Evolutionary conservation across 2,888 invertebrate species (phyloP).

Genomic region (Oxytorus armatus): DNA sequence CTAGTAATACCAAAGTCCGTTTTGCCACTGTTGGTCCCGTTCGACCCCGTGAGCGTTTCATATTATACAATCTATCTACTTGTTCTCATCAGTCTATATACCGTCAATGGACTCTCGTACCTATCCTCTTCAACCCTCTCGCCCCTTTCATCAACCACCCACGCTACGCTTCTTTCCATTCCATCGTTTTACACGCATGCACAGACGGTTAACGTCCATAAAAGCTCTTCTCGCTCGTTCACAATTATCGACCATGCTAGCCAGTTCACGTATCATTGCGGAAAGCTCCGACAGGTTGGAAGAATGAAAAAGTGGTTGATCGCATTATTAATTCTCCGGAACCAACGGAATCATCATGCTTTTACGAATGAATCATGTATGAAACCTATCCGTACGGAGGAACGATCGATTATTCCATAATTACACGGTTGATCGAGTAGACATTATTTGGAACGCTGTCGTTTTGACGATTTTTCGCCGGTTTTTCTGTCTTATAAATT

Average conservation of each 20-base stretch:
- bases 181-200: slow-evolving; percentile 12
- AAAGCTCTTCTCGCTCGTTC: slow-evolving; percentile 24
- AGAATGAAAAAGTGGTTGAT: slow-evolving; percentile 18
- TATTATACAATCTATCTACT: slow-evolving; percentile 59
- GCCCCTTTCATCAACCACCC: slow-evolving; percentile 43
- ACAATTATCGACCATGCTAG: slow-evolving; percentile 49
- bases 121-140: slow-evolving; percentile 20
- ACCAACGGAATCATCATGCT: slow-evolving; percentile 16
- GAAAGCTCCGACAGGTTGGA: slow-evolving; percentile 54
- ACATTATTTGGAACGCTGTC: slow-evolving; percentile 1
- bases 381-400: neutral
- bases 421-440: slow-evolving; percentile 30
- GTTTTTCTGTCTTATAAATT: neutral
- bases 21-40: slow-evolving; percentile 64
- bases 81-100: slow-evolving; percentile 57
- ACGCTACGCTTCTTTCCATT: slow-evolving; percentile 15
- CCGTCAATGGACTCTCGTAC: slow-evolving; percentile 30
- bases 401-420: slow-evolving; percentile 16
- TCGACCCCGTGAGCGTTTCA: slow-evolving; percentile 64
- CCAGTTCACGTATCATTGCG: slow-evolving; percentile 22
- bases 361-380: slow-evolving; percentile 26
- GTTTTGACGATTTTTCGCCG: neutral
- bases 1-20: slow-evolving; percentile 67
- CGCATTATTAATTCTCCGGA: slow-evolving; percentile 2
- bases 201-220: neutral